Base-by-base conservation (phyloP, 35 echinoderm and acorn worm species). In the Apostichopus japonicus region DNA sequence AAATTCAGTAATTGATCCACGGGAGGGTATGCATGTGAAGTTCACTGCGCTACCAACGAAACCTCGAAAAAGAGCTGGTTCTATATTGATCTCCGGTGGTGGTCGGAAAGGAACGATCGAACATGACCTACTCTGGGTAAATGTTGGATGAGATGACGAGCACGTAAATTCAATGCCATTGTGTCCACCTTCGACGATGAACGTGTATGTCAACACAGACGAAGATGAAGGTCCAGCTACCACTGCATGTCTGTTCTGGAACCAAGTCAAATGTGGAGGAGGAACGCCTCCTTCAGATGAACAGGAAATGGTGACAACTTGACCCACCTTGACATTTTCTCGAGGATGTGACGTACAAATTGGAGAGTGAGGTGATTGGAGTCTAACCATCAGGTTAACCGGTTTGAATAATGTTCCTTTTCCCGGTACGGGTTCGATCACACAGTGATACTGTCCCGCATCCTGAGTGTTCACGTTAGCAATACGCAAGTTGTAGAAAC, bases 101-200 rank as follows among this genome's bases (percentile, higher is more conserved):
- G 9, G 10, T 23, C 53, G 71, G 14, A 91, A 79, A 53, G 76
- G 90, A 9, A 91, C 73, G 10, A 91, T 22, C 11, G 72, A 21
- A 24, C 90, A 91, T 52, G 17, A 10, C 33, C 71, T 79, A 6
- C 55, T 15, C 52, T 22, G 33, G 15, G 17, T 72, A 56, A 79
- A 78, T 7, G 76, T 56, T 10, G 27, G 90, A 53, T 91, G 90
- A 23, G 73, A 55, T 16, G 90, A 78, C 33, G 51, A n/a, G 25
- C 90, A 91, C 7, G 90, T 78, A 58, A 91, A 91, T 91, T 23
- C 6, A 53, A 77, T 23, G 0, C 90, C 90, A 33, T 91, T 91
- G 58, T 91, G 90, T 5, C 11, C 15, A 25, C 14, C 72, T 79
- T 91, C 90, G 19, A 91, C 13, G 13, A 10, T 79, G 51, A 91